Percentiles rank a stretch among this genome's conserved stretches.
phyloP scores from a whole-genome alignment of 2,113 vertebrate species.

The Rhegmatorhina hoffmannsi region DNA sequence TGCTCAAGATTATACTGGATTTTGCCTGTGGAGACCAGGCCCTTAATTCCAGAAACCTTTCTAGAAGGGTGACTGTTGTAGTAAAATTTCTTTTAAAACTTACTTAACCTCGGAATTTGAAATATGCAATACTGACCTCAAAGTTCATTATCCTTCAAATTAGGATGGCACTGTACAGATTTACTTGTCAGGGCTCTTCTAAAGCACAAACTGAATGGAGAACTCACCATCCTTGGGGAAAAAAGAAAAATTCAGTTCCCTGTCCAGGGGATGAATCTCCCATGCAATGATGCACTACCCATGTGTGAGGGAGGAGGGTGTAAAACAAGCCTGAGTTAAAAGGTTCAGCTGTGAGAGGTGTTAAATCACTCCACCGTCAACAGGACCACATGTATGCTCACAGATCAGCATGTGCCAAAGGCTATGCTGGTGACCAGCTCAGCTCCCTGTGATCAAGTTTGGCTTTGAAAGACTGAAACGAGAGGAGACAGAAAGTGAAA shows the following conservation, averaged over 20 bases:
- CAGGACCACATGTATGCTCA: fast-evolving
- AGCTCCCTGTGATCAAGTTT: neutral
- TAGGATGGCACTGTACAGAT: neutral
- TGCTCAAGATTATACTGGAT: neutral
- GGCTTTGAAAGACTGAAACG: neutral
- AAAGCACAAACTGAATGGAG: neutral
- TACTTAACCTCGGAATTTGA: neutral
- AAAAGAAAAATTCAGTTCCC: neutral
- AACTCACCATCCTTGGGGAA: neutral
- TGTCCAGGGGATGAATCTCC: neutral
- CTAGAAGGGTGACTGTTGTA: neutral
- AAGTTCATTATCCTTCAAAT: neutral
- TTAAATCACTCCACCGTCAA: fast-evolving
- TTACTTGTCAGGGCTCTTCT: neutral
- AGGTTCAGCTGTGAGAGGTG: neutral
- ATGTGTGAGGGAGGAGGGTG: neutral
- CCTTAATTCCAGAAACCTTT: neutral
- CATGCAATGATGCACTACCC: neutral
- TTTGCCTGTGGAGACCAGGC: neutral
- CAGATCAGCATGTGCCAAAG: neutral
- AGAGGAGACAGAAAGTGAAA: neutral
- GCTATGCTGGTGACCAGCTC: neutral
- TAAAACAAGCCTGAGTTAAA: neutral
- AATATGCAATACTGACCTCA: neutral
- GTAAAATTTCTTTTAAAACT: neutral